phyloP scores from a whole-genome alignment of 1,140 invertebrate species.

The Drosophila ficusphila region DNA sequence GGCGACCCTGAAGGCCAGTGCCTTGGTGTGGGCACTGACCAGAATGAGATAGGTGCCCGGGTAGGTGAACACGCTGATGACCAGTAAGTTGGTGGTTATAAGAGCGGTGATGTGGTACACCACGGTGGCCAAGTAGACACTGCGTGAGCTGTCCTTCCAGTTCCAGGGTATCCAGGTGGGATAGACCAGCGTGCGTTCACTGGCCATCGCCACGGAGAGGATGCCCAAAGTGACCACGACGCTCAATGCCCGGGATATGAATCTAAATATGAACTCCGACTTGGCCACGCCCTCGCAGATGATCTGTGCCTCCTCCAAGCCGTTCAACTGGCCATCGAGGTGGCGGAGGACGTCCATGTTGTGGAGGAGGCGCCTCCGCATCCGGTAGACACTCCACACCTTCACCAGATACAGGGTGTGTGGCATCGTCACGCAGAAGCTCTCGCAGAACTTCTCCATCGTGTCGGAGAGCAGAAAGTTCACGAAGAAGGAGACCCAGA shows the following conservation, averaged over 20 bases:
- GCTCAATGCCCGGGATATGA: neutral
- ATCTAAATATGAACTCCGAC: neutral
- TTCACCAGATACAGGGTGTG: constrained; percentile 42
- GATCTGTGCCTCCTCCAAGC: constrained; percentile 11
- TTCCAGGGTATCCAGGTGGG: constrained; percentile 68
- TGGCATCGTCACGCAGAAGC: constrained; percentile 33
- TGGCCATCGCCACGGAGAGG: neutral
- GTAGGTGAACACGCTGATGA: constrained; percentile 42
- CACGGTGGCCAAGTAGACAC: constrained; percentile 25
- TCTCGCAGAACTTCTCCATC: constrained; percentile 54
- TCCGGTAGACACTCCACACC: constrained; percentile 17
- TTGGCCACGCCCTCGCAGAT: neutral
- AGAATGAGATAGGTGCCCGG: constrained; percentile 63
- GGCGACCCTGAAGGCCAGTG: constrained; percentile 47
- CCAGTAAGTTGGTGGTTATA: no score
- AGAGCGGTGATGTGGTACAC: no score
- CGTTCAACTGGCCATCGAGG: constrained; percentile 40
- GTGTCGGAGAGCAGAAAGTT: constrained; percentile 15
- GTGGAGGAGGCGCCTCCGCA: constrained; percentile 19
- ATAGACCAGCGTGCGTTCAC: constrained; percentile 38
- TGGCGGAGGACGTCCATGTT: constrained; percentile 20
- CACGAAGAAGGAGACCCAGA: constrained; percentile 16
- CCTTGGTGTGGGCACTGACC: constrained; percentile 61
- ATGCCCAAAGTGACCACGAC: neutral
- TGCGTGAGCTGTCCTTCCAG: constrained; percentile 8